These are phyloP conservation scores for Butastur rufipennis DNA, from an alignment of 2,113 vertebrate species.

Conservation along the genomic window DNA sequence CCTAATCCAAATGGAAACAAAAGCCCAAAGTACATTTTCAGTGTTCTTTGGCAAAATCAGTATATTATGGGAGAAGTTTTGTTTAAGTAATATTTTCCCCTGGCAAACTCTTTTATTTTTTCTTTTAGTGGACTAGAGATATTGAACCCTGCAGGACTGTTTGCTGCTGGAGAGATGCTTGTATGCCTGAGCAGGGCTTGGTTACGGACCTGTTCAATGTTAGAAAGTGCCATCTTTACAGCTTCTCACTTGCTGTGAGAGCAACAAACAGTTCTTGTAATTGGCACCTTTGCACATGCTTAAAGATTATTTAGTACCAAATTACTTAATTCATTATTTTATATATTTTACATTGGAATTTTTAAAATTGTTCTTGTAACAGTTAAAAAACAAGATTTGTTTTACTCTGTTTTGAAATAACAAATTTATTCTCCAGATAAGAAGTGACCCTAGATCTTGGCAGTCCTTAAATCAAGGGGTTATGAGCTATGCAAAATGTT, in stretches of 20 bases:
- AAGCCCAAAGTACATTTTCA: neutral
- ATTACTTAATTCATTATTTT: neutral
- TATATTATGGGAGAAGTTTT: neutral
- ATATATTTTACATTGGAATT: neutral
- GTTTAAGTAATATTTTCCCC: neutral
- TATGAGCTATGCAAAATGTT: neutral
- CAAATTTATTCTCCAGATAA: neutral
- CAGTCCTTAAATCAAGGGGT: neutral
- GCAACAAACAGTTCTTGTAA: neutral
- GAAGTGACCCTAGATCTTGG: neutral
- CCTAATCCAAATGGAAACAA: neutral
- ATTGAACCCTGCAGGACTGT: neutral
- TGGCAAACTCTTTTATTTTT: neutral
- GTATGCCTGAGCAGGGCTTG: neutral
- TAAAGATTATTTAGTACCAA: neutral
- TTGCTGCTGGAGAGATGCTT: neutral
- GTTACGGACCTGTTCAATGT: neutral
- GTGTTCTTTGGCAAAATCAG: neutral
- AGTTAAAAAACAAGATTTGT: neutral
- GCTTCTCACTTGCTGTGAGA: neutral
- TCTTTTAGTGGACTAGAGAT: neutral
- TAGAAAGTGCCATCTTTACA: neutral
- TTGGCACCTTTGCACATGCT: neutral
- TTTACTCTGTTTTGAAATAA: neutral
- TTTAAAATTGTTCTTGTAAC: neutral